Evolutionary conservation across 2,113 vertebrate species (phyloP), one percentile per base, ranked within the genome.

Genomic region (Macrotus californicus): DNA sequence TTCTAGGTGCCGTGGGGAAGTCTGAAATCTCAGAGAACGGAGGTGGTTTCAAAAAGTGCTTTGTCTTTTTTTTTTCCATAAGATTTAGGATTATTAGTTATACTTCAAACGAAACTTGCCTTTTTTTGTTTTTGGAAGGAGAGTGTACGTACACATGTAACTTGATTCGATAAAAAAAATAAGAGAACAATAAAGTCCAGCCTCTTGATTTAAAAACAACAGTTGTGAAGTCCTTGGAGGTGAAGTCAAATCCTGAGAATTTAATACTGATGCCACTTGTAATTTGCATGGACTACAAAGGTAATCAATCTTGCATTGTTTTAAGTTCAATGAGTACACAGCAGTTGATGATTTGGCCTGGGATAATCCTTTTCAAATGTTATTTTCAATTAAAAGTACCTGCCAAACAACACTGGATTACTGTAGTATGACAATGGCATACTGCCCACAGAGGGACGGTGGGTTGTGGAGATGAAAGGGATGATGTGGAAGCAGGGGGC

Each of bases 261-360:
- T 95, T 76, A 85, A 96, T 94, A 94, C 54, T 96, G 79, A 46
- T 69, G 95, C 21, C 10, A 19, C 91, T 77, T 94, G 88, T 90
- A 66, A 93, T 97, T 96, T 96, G 73, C 87, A 95, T 87, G 66
- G 91, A 93, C 54, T 90, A 96, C 85, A 80, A 93, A 97, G 95
- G 88, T 43, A 24, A 77, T 97, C 1, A 97, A 34, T 84, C 59
- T 90, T 41, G 81, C 66, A 96, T 96, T 69, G 46, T 97, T 97
- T 94, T 94, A 91, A 94, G 69, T 96, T 97, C 88, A 97, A n/a
- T 59, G 88, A 96, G 84, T 97, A 93, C 66, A 66, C 88, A 93
- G 84, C 86, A 50, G 86, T 91, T 87, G 96, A 96, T 96, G 94
- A 13, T 39, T 90, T 70, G 86, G 79, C 50, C 61, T 90, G 89